These are phyloP conservation scores for Cephalotes varians DNA, from an alignment of 2,888 invertebrate species.

Conservation along the genomic window DNA sequence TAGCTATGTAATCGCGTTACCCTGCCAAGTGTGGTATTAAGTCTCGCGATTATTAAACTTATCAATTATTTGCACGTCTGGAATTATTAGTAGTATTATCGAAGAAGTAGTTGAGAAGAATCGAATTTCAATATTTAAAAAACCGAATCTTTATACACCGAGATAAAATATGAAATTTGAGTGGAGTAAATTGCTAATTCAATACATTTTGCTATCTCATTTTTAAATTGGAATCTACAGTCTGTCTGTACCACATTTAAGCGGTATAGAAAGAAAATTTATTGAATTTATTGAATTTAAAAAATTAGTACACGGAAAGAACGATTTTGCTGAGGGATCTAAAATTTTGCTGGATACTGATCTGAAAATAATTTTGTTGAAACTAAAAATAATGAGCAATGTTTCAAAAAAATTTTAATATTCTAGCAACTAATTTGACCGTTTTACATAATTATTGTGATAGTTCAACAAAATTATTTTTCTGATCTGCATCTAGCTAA, in stretches of 20 bases:
- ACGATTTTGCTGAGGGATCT: no score
- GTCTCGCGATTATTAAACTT: not conserved
- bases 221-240: not conserved
- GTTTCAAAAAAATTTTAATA: no score
- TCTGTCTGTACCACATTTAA: not conserved
- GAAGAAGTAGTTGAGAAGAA: no score
- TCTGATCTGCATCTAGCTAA: no score
- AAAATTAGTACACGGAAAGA: no score
- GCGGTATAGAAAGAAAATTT: not conserved
- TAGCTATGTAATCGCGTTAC: not conserved
- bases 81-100: no score
- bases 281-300: not conserved
- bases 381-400: no score
- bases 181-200: not conserved
- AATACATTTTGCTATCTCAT: not conserved
- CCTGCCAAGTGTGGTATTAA: not conserved
- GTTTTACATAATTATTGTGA: no score
- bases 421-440: no score
- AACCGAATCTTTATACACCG: not conserved
- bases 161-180: not conserved
- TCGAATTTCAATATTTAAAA: not conserved
- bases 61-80: constrained; percentile 14
- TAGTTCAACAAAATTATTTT: no score
- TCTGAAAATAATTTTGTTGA: no score
- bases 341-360: no score